Base-by-base conservation (phyloP, 2,113 vertebrate genomes). In the Indri indri region DNA sequence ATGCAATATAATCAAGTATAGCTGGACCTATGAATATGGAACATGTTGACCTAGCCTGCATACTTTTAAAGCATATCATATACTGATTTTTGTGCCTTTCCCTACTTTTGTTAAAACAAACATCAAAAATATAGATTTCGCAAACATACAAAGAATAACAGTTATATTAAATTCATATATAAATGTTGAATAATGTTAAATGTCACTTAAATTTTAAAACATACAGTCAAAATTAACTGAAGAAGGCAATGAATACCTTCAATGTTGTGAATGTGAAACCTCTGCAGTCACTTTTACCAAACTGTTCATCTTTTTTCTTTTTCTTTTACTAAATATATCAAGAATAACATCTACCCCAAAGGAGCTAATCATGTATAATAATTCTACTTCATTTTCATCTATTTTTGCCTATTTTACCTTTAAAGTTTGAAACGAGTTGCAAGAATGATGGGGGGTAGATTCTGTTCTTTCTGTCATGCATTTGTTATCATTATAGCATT, bases 1-100 rank as follows among this genome's bases (percentile, higher is more conserved):
- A 95, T 79, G 91, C 57, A 92, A 37, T 88, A n/a, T 96, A 98
- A 98, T 94, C 54, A 92, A 96, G 92, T 50, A 22, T 70, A 95
- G 89, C 42, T 73, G 54, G 27, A 16, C 25, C 57, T 95, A 95
- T 83, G 97, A 95, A 97, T 81, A 94, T 88, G 50, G 40, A 92
- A 92, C 22, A n/a, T 68, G 23, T 94, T 77, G 88, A 52, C 57
- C 50, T 76, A 83, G 37, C 12, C 32, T 92, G 50, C 37, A 91
- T 95, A 70, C 95, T 96, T 89, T 90, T 65, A 94, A 61, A 84
- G 16, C 27, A 45, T 23, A 42, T 70, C 54, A 27, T 17, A 27
- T 73, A 27, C 13, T 50, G 84, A 66, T 81, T 40, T 86, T 88
- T 68, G 5, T 82, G 54, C 0, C 1, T 87, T 96, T 90, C 71